Evolutionary conservation across 2,113 vertebrate genomes (phyloP).

Genomic region (Dasyprocta punctata): DNA sequence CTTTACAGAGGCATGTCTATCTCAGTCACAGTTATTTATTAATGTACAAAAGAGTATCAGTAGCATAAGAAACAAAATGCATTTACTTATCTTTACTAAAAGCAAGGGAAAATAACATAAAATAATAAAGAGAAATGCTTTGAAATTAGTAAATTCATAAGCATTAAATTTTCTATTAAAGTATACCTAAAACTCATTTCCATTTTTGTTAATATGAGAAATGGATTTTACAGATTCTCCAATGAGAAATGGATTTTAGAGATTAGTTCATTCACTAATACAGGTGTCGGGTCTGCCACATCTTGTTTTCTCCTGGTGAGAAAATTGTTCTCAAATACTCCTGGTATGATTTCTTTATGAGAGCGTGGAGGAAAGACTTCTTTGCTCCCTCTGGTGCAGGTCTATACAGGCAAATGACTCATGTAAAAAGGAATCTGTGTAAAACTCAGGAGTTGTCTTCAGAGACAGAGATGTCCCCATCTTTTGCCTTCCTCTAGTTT

Average conservation of each 20-base stretch:
- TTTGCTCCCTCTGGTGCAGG: background rate
- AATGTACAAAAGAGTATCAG: background rate
- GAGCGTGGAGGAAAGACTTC: background rate
- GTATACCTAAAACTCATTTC: background rate
- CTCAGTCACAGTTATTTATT: background rate
- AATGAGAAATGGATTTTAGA: background rate
- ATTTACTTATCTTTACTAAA: background rate
- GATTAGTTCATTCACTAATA: background rate
- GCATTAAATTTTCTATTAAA: background rate
- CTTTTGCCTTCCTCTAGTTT: background rate
- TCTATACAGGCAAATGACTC: background rate
- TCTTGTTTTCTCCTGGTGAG: background rate
- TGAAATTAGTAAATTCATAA: background rate
- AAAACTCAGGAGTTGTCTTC: background rate
- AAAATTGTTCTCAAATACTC: background rate
- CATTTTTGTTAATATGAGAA: background rate
- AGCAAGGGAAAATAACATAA: background rate
- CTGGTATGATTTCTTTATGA: background rate
- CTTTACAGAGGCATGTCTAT: background rate
- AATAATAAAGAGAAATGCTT: background rate
- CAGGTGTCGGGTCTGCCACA: background rate
- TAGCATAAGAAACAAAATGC: background rate
- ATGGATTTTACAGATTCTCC: too few relatives aligned
- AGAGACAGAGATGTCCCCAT: background rate
- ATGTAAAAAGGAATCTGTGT: background rate